Conservation (phyloP, 2,113 vertebrate genomes). For the Vulpes vulpes region DNA sequence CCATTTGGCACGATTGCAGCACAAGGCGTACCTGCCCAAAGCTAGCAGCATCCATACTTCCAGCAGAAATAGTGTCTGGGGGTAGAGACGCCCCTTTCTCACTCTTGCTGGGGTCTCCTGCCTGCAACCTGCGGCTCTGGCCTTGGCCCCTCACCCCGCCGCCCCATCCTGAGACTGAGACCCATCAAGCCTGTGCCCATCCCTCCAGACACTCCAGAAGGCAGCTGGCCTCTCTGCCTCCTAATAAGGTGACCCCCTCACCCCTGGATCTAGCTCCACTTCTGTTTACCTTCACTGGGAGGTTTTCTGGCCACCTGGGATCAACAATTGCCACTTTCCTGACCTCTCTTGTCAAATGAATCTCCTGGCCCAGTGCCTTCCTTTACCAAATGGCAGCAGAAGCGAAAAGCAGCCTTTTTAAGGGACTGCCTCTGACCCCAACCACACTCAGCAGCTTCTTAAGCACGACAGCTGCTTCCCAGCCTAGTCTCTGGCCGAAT, state of each 20-base stretch:
- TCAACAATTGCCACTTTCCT: slow-evolving; percentile 20
- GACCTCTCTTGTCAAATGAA: slow-evolving; percentile 40
- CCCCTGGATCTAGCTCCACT: not conserved
- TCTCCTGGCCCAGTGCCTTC: not conserved
- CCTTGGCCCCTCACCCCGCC: not conserved
- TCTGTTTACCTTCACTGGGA: slow-evolving; percentile 35
- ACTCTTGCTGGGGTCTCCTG: not conserved
- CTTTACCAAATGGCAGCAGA: slow-evolving; percentile 45
- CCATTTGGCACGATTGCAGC: slow-evolving; percentile 26
- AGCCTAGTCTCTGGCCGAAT: not conserved
- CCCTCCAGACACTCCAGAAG: not conserved
- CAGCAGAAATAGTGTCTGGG: not conserved
- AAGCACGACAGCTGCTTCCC: not conserved
- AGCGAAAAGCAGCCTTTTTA: not conserved
- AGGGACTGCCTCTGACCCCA: not conserved
- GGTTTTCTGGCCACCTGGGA: slow-evolving; percentile 9
- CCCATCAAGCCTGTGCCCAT: not conserved
- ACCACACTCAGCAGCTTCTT: not conserved
- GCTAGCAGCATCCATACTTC: not conserved
- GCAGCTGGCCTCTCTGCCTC: slow-evolving; percentile 29
- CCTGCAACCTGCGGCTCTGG: not conserved
- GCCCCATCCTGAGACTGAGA: not conserved
- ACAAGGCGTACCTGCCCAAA: slow-evolving; percentile 42
- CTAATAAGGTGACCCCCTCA: slow-evolving; percentile 18
- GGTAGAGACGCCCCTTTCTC: not conserved